phyloP scores from a whole-genome alignment of 23 tunicate genomes.

The Oikopleura dioica region DNA sequence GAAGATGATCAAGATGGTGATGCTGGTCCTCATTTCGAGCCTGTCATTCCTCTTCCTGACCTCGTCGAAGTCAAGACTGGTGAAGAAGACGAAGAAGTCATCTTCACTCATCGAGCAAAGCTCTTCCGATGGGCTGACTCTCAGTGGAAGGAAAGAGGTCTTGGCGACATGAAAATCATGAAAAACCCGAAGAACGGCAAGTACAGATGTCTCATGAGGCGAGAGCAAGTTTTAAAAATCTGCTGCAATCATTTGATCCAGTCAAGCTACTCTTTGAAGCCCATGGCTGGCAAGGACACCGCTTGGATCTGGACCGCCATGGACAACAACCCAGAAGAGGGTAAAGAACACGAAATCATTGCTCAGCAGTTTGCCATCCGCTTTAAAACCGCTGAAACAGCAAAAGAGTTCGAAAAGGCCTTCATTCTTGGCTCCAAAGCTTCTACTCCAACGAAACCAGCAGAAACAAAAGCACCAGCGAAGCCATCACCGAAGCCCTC shows the following conservation, averaged over 20 bases:
- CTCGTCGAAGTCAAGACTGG: slow-evolving; percentile 67
- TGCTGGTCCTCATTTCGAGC: slow-evolving; percentile 78
- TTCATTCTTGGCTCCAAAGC: slow-evolving; percentile 17
- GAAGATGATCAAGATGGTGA: slow-evolving; percentile 39
- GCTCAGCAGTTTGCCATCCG: slow-evolving; percentile 46
- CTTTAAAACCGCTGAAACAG: slow-evolving; percentile 40
- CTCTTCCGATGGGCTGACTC: slow-evolving; percentile 38
- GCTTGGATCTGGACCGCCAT: slow-evolving; percentile 59
- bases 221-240: slow-evolving; percentile 87
- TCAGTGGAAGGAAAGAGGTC: slow-evolving; percentile 92
- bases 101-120: slow-evolving; percentile 46
- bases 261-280: slow-evolving; percentile 24
- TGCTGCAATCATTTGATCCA: slow-evolving; percentile 69
- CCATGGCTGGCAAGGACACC: slow-evolving; percentile 18
- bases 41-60: slow-evolving; percentile 43
- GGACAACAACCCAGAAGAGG: slow-evolving; percentile 18
- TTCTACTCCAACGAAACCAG: slow-evolving; percentile 10
- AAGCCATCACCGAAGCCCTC: neutral
- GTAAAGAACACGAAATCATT: slow-evolving; percentile 32
- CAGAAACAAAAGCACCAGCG: neutral
- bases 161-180: slow-evolving; percentile 60
- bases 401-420: slow-evolving; percentile 24
- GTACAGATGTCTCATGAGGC: slow-evolving; percentile 46
- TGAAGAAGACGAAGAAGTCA: slow-evolving; percentile 66
- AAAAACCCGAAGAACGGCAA: slow-evolving; percentile 26